Base-by-base conservation (phyloP, 1,140 invertebrate species). In the Acromyrmex charruanus region DNA sequence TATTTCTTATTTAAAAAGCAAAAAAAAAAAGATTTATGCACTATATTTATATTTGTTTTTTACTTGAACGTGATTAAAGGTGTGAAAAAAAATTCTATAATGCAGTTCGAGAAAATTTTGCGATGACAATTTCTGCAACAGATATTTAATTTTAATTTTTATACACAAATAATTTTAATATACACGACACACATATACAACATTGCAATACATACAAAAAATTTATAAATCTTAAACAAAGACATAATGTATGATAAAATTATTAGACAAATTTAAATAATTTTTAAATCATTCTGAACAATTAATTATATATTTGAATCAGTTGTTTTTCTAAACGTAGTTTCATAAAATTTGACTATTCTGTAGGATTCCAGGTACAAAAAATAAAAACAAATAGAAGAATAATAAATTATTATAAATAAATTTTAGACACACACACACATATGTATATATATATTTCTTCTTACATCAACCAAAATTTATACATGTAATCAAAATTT, bases 371-470 rank as follows among this genome's bases (percentile, higher is more conserved):
- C 2, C 14, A 49, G 25, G 10, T 63, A 44, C 10, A 51, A 44
- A 77, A 85, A 66, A 87, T 71, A 65, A 84, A 25, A 81, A 66
- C 21, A 44, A 68, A 51, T 79, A 21, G 14, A 69, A 53, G n/a
- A 77, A 77, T 31, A 61, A 87, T 77, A 51, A 49, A 49, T 69
- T 44, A 75, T 59, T 63, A n/a, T 14, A 53, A 68, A 7, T 39
- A 39, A 66, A 51, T 66, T 79, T 66, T 58, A 87, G 7, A 31
- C 31, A 35, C 31, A 35, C 5, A 35, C 31, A 35, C 5, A 35
- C 31, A 25, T 55, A 39, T 9, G 7, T 9, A 39, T 9, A 77
- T 9, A 77, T 80, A 74, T 86, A 68, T 87, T 71, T 51, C 12
- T 59, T 9, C 2, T 77, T 61, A 28, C 5, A 16, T 3, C 2